Evolutionary conservation across 2,113 vertebrate species (phyloP).

Genomic region (Mobula birostris): DNA sequence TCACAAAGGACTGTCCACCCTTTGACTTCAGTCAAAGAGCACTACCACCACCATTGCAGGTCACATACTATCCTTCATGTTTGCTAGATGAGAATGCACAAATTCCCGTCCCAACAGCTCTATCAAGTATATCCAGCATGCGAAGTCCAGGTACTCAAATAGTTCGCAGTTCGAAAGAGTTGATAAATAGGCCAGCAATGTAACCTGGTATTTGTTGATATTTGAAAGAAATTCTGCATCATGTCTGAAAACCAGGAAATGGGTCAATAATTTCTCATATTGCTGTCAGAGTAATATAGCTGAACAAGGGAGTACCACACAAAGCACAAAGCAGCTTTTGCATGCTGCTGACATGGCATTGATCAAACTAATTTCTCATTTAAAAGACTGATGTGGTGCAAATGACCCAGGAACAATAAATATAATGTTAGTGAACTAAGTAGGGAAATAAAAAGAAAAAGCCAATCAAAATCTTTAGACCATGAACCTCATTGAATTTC

Average conservation of each 20-base stretch:
- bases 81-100: too few relatives aligned
- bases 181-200: background rate
- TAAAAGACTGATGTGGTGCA: background rate
- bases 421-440: background rate
- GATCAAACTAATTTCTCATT: background rate
- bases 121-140: too few relatives aligned
- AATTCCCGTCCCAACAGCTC: too few relatives aligned
- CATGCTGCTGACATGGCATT: background rate
- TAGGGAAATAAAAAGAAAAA: background rate
- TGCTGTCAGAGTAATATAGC: background rate
- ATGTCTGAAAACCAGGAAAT: too few relatives aligned
- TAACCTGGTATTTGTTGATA: background rate
- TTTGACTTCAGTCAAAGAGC: too few relatives aligned
- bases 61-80: too few relatives aligned
- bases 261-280: conserved; percentile 15
- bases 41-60: too few relatives aligned
- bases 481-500: background rate
- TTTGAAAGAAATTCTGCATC: background rate
- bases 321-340: background rate
- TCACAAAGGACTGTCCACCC: too few relatives aligned
- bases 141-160: background rate
- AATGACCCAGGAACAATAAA: background rate
- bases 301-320: background rate
- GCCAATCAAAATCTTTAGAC: background rate
- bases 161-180: background rate